Conservation (phyloP, 2,888 invertebrate species). For the Harpalus rubripes region DNA sequence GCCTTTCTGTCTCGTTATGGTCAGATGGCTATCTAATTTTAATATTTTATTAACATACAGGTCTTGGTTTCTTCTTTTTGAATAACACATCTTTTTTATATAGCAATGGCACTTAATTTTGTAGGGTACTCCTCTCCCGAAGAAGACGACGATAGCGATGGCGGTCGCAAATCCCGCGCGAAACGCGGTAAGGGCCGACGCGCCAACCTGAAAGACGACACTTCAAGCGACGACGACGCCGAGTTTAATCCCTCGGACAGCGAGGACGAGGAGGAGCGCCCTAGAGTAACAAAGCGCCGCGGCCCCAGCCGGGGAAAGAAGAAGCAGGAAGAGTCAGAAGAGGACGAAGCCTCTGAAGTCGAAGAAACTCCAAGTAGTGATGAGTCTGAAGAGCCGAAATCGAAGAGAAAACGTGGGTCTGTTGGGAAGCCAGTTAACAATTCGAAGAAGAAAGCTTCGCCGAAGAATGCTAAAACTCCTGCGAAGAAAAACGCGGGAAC, state of each 20-base stretch:
- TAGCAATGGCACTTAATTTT: constrained; percentile 56
- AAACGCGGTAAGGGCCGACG: constrained; percentile 76
- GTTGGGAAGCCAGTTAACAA: constrained; percentile 70
- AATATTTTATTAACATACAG: constrained; percentile 4
- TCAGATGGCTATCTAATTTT: background rate
- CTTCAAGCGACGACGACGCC: constrained; percentile 76
- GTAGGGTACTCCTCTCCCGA: constrained; percentile 76
- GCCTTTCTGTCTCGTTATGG: background rate
- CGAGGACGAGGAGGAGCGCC: constrained; percentile 74
- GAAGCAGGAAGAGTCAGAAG: constrained; percentile 69
- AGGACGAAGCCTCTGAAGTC: constrained; percentile 73
- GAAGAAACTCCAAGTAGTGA: constrained; percentile 73
- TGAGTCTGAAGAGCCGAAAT: constrained; percentile 75
- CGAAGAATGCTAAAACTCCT: constrained; percentile 77
- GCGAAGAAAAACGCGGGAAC: constrained; percentile 75
- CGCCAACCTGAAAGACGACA: constrained; percentile 77
- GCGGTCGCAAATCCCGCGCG: constrained; percentile 73
- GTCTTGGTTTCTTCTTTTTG: constrained; percentile 5
- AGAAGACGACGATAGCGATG: constrained; percentile 76
- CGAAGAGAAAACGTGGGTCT: constrained; percentile 72
- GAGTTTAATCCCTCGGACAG: constrained; percentile 75
- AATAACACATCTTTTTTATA: constrained; percentile 7
- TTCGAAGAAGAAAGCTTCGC: constrained; percentile 73
- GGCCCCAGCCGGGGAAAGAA: constrained; percentile 63
- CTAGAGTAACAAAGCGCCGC: constrained; percentile 73